phyloP scores from a whole-genome alignment of 2,888 invertebrate species.

The Dromius quadrimaculatus region DNA sequence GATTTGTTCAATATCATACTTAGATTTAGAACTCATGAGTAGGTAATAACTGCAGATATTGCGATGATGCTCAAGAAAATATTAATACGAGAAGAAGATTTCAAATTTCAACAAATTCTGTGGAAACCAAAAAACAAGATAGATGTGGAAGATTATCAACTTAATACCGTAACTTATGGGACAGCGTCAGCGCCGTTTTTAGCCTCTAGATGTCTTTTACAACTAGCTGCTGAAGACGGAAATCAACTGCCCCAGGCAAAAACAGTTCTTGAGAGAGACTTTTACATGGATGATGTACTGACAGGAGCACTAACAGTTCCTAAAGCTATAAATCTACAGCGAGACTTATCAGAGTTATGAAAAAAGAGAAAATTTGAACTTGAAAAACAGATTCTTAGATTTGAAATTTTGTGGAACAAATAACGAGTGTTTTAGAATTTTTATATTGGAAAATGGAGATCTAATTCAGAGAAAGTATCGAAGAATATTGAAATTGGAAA shows the following conservation, averaged over 20 bases:
- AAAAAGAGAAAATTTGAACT: no score
- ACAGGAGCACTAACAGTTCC: no score
- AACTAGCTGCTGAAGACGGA: constrained; percentile 35
- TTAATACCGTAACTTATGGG: constrained; percentile 42
- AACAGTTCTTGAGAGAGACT: constrained; percentile 18
- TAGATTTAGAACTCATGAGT: constrained; percentile 7
- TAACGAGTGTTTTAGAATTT: no score
- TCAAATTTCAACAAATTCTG: no score
- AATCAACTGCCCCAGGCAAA: constrained; percentile 5
- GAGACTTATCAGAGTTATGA: no score
- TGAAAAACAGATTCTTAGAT: no score
- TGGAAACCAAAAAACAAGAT: no score
- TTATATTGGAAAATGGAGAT: no score
- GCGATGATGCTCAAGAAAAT: constrained; percentile 20
- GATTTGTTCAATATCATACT: constrained; percentile 47
- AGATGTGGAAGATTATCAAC: background rate
- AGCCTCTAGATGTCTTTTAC: constrained; percentile 22
- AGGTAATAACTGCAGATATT: constrained; percentile 27
- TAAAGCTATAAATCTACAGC: no score
- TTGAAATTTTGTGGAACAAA: no score
- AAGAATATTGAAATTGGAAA: no score
- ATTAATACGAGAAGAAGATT: constrained; percentile 4
- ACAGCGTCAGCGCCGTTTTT: constrained; percentile 34
- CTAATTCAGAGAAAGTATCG: no score
- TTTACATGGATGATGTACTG: constrained; percentile 36